Evolutionary conservation across 2,797 vertebrate species (phyloP), one percentile per base, ranked within the genome.

Genomic region (Neomorphus geoffroyi): DNA sequence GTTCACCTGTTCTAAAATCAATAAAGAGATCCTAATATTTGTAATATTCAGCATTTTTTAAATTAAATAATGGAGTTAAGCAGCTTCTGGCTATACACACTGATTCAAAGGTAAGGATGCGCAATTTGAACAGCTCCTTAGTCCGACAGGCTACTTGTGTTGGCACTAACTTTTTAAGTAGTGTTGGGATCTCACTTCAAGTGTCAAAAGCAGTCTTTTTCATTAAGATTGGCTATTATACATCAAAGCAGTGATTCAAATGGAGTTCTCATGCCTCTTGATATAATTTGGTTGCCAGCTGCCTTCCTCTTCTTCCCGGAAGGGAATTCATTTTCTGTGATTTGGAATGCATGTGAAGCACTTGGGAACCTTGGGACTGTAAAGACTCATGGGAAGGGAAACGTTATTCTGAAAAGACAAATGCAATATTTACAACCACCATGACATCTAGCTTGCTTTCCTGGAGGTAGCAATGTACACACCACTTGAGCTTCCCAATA

Each of bases 21-120:
- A 16, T 6, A 6, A 13, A 58, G 1, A 66, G 1, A 2, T 72
- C 23, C 79, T 19, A 58, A 66, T 35, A 46, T 12, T 13, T 7
- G 0, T 0, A 35, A 28, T 18, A 0, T 18, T 83, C 30, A 58
- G 5, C 3, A 27, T 71, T 48, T 10, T 37, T 56, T 48, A 75
- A 27, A 2, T 61, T 41, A 5, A 2, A 6, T 9, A 33, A 22
- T 14, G 43, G 10, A 32, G 5, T 56, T 78, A 51, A 48, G 32
- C 5, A 75, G 37, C 14, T 72, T 75, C 18, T 62, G 9, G 1
- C 26, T 35, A n/a, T n/a, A 5, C 26, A 57, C 13, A 32, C 4
- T 32, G 4, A 14, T 54, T 79, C 46, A 33, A 3, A 0, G 16
- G 33, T 14, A 84, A 46, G 14, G 3, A 9, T 33, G 5, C 28